Evolutionary conservation across 2,113 vertebrate genomes (phyloP).

Genomic region (Ageneiosus marmoratus): DNA sequence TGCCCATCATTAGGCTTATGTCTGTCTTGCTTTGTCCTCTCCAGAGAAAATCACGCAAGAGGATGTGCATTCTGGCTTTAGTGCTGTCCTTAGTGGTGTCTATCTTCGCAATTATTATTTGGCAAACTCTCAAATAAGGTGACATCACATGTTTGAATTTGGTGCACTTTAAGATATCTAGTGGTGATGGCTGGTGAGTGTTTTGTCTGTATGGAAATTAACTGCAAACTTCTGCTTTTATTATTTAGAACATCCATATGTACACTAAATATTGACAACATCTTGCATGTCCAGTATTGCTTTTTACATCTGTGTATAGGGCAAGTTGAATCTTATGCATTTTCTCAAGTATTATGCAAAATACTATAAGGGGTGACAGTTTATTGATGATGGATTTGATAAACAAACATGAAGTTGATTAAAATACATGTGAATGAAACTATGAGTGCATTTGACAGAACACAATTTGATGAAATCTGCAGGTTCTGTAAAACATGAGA

Average conservation of each 20-base stretch:
- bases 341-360: background rate
- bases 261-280: background rate
- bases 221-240: conserved; percentile 3
- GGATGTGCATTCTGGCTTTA: conserved; percentile 86
- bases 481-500: background rate
- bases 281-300: conserved; percentile 32
- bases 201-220: conserved; percentile 18
- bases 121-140: conserved; percentile 67
- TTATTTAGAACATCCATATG: conserved; percentile 11
- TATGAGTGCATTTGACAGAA: background rate
- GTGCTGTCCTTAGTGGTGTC: conserved; percentile 74
- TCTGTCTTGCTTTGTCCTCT: conserved; percentile 30
- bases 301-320: conserved; percentile 16
- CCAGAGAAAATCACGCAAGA: conserved; percentile 92
- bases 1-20: background rate
- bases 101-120: conserved; percentile 80
- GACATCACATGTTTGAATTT: conserved; percentile 20
- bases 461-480: background rate
- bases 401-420: background rate
- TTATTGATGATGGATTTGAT: background rate
- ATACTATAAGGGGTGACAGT: background rate
- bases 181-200: conserved; percentile 10
- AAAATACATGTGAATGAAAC: background rate
- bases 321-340: conserved; percentile 12
- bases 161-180: conserved; percentile 14